phyloP scores from a whole-genome alignment of 2,888 invertebrate genomes.

The Phragmatobia fuliginosa region DNA sequence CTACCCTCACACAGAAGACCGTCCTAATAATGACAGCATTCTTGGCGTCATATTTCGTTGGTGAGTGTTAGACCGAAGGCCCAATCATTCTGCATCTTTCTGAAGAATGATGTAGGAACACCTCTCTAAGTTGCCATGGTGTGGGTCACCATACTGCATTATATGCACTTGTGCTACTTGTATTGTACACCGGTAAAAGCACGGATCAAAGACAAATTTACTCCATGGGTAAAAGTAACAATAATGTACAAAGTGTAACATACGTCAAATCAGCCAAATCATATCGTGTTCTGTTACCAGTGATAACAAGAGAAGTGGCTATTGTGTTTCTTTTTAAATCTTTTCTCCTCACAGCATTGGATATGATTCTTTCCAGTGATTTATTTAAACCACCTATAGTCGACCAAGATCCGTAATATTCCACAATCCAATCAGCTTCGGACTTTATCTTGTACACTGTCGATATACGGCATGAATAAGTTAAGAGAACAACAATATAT shows the following conservation, averaged over 20 bases:
- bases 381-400: constrained; percentile 52
- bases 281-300: constrained; percentile 58
- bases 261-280: constrained; percentile 60
- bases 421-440: constrained; percentile 54
- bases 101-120: no score
- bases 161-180: no score
- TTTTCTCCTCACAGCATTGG: constrained; percentile 61
- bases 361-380: constrained; percentile 41
- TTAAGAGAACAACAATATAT: no score
- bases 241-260: constrained; percentile 6
- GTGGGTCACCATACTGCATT: no score
- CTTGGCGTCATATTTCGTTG: no score
- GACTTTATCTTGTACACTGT: constrained; percentile 67
- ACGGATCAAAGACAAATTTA: no score
- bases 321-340: constrained; percentile 56
- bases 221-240: not conserved
- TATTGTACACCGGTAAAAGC: no score
- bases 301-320: constrained; percentile 50
- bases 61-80: no score
- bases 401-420: constrained; percentile 68
- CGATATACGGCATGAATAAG: constrained; percentile 24
- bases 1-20: no score
- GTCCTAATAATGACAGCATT: no score
- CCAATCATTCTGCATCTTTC: no score
- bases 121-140: no score